Evolutionary conservation across 35 echinoderm and acorn worm genomes (phyloP), one percentile per base, ranked within the genome.

Genomic region (Apostichopus japonicus): DNA sequence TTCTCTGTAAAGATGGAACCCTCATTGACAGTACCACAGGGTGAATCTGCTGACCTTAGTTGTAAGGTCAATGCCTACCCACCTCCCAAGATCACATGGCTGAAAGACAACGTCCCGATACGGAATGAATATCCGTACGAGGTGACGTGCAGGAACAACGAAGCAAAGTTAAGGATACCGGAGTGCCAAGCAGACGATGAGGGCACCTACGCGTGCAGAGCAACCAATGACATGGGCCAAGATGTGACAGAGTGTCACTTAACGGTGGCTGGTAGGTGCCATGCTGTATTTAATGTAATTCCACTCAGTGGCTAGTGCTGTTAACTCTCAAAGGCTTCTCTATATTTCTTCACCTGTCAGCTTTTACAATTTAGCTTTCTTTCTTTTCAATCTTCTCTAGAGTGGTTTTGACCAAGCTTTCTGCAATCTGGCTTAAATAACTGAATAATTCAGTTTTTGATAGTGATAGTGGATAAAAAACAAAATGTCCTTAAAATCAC

Each of bases 101-200:
- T 82, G 80, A 95, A 94, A 67, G 96, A 95, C 24, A 92, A 88
- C 17, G 73, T 84, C 17, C 73, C 92, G 1, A 19, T 98, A 9
- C 61, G 78, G 56, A 93, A 91, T n/a, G 92, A 90, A 21, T 59
- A 27, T n/a, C 87, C 92, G 6, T 98, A 95, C 78, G 77, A 93
- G 77, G 88, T 91, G 19, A 78, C 90, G 24, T 92, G 81, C 77
- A 58, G 51, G 23, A 77, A 90, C 14, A 90, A 86, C 77, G 90
- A 93, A 44, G 94, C 92, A 10, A 92, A 54, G 0, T 83, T 98
- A 56, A 72, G 59, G 51, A 92, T 98, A 79, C 79, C 77, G 6
- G 94, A 96, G 54, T 90, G 90, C 16, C 23, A 94, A 6, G 25
- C 93, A 15, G 91, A 94, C 71, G 97, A 98, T 87, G 72, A 93